These are phyloP conservation scores for Goniozus legneri DNA, from an alignment of 1,140 invertebrate genomes.

Conservation along the genomic window DNA sequence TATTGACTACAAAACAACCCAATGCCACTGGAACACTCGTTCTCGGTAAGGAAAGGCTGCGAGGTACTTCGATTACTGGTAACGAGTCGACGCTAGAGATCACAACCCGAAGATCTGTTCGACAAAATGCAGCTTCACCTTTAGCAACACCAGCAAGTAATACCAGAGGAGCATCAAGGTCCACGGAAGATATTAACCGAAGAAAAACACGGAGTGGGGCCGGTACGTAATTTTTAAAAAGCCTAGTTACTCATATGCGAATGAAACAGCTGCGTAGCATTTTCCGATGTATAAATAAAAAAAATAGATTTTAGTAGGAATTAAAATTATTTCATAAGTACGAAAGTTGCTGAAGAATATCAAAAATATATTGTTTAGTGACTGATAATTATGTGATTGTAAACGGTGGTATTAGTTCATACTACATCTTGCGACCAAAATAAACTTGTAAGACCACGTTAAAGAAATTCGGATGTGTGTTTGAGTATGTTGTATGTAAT, in stretches of 20 bases:
- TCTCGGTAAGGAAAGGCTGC: constrained; percentile 45
- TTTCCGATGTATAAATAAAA: too few species aligned
- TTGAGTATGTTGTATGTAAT: background rate
- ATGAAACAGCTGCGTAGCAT: background rate
- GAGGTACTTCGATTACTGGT: constrained; percentile 44
- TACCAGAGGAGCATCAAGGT: constrained; percentile 49
- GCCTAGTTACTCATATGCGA: constrained; percentile 20
- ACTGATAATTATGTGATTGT: too few species aligned
- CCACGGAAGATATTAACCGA: constrained; percentile 50
- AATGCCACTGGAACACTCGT: constrained; percentile 23
- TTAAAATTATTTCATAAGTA: too few species aligned
- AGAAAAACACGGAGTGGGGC: constrained; percentile 54
- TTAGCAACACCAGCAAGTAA: constrained; percentile 50
- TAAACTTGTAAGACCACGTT: too few species aligned
- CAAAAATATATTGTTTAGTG: too few species aligned
- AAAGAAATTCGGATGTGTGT: too few species aligned
- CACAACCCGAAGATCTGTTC: constrained; percentile 47
- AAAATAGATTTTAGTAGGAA: too few species aligned
- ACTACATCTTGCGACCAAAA: too few species aligned
- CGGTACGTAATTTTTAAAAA: constrained; percentile 47
- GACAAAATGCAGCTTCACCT: constrained; percentile 49
- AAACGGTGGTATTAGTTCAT: too few species aligned
- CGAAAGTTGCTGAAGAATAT: too few species aligned
- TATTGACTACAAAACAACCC: constrained; percentile 48
- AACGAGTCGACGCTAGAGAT: constrained; percentile 46